Evolutionary conservation across 2,888 invertebrate genomes (phyloP).

Genomic region (Clistopyga incitator): DNA sequence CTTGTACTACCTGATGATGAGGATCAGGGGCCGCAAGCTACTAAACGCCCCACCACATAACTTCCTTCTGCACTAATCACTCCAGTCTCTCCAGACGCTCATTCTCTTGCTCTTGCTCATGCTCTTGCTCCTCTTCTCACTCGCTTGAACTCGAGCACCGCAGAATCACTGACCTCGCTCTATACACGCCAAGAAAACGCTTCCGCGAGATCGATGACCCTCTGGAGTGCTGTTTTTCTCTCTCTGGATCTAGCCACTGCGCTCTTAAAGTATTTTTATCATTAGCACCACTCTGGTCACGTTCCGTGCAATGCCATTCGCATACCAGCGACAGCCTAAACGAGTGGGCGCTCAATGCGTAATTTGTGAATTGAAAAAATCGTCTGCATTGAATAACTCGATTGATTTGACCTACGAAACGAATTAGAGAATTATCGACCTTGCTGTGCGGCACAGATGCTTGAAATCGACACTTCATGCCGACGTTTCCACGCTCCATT

Average conservation of each 20-base stretch:
- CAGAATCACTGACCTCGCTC: conserved; percentile 69
- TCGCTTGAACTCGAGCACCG: conserved; percentile 28
- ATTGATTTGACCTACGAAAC: conserved; percentile 63
- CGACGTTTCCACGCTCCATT: too few species aligned
- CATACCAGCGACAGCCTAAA: not conserved
- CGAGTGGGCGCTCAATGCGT: conserved; percentile 52
- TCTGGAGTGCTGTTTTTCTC: conserved; percentile 29
- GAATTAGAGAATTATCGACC: conserved; percentile 37
- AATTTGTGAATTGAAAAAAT: conserved; percentile 65
- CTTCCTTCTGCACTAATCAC: conserved; percentile 43
- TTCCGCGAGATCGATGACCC: conserved; percentile 68
- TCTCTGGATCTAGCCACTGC: conserved; percentile 13
- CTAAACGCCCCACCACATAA: conserved; percentile 19
- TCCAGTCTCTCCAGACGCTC: conserved; percentile 36
- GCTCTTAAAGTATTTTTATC: conserved; percentile 58
- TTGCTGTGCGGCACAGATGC: not conserved
- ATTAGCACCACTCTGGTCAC: conserved; percentile 31
- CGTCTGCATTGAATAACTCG: conserved; percentile 54
- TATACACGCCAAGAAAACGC: conserved; percentile 60
- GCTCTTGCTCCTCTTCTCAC: not conserved
- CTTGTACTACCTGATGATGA: conserved; percentile 63
- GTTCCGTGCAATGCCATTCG: conserved; percentile 39
- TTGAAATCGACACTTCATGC: not conserved
- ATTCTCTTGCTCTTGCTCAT: conserved; percentile 8
- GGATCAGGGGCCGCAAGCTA: conserved; percentile 52